A percentile compares a stretch with the other conserved stretches of the same genome.
These are phyloP conservation scores for Sebastes nivosus DNA, from an alignment of 2,797 vertebrate species.

Conservation along the genomic window DNA sequence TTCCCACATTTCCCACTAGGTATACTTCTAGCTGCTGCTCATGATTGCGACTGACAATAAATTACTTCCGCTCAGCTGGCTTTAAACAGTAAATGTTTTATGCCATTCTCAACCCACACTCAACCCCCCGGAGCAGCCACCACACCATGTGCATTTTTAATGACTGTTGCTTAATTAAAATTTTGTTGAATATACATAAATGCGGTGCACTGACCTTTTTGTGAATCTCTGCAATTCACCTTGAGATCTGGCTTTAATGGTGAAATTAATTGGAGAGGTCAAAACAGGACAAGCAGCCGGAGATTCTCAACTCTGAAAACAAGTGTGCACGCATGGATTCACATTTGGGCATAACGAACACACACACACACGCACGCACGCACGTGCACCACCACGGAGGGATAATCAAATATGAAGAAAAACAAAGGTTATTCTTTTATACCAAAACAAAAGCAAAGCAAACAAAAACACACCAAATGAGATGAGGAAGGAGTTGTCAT, in stretches of 20 bases:
- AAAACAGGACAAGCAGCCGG: conserved; percentile 40
- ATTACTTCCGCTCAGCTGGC: conserved; percentile 54
- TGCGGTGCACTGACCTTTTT: conserved; percentile 67
- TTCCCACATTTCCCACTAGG: conserved; percentile 3
- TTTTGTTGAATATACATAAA: conserved; percentile 76
- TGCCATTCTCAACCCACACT: conserved; percentile 59
- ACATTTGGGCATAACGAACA: neutral
- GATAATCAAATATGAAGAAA: conserved; percentile 45
- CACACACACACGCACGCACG: neutral
- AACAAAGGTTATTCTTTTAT: conserved; percentile 45
- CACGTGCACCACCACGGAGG: neutral
- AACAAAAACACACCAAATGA: conserved; percentile 55
- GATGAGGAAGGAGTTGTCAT: conserved; percentile 60
- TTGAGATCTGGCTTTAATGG: conserved; percentile 68
- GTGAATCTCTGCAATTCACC: conserved; percentile 62
- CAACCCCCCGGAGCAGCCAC: conserved; percentile 49
- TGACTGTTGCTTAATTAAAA: conserved; percentile 73
- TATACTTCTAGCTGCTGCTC: conserved; percentile 6
- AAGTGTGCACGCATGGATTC: neutral
- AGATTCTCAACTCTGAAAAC: conserved; percentile 23
- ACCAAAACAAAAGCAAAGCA: conserved; percentile 38
- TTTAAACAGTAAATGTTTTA: conserved; percentile 69
- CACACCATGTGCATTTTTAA: conserved; percentile 69
- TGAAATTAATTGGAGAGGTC: conserved; percentile 68
- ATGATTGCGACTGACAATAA: conserved; percentile 37